These are phyloP conservation scores for Trididemnum clinides DNA, from an alignment of 23 tunicate species.

Conservation along the genomic window DNA sequence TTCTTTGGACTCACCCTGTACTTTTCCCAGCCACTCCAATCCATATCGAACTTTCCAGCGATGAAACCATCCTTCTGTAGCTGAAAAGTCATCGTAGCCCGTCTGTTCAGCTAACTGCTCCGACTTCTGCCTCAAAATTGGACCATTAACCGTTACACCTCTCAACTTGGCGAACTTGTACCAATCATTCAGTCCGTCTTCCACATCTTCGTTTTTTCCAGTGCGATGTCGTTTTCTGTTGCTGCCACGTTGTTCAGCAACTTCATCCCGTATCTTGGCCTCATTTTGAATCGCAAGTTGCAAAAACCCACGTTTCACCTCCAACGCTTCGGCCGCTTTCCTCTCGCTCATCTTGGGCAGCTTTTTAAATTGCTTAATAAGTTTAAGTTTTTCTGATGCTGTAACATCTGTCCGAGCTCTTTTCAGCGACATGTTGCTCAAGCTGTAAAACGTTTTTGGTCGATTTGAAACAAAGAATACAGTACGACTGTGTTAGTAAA, in stretches of 20 bases:
- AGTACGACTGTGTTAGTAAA: constrained; percentile 36
- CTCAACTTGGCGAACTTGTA: constrained; percentile 37
- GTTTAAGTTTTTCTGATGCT: constrained; percentile 38
- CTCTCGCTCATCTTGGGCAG: constrained; percentile 55
- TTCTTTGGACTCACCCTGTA: constrained; percentile 32
- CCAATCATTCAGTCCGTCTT: constrained; percentile 47
- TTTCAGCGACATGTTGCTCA: constrained; percentile 47
- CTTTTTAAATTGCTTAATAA: constrained; percentile 38
- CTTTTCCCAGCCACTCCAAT: constrained; percentile 30
- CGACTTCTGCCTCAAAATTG: constrained; percentile 45
- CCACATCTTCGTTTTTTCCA: constrained; percentile 38
- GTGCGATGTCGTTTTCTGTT: constrained; percentile 35
- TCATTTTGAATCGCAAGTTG: constrained; percentile 39
- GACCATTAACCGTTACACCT: constrained; percentile 36
- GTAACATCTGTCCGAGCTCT: constrained; percentile 39
- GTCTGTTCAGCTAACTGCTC: constrained; percentile 36
- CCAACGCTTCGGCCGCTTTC: constrained; percentile 44
- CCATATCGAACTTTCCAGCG: constrained; percentile 34
- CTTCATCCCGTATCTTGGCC: constrained; percentile 50
- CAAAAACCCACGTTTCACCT: constrained; percentile 40
- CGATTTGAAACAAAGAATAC: constrained; percentile 35
- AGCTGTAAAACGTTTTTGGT: constrained; percentile 32
- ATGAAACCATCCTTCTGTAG: constrained; percentile 43
- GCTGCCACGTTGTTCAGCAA: constrained; percentile 45
- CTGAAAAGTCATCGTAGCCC: constrained; percentile 25